phyloP scores from a whole-genome alignment of 2,888 invertebrate species.

The Hirtodrosophila cameraria region DNA sequence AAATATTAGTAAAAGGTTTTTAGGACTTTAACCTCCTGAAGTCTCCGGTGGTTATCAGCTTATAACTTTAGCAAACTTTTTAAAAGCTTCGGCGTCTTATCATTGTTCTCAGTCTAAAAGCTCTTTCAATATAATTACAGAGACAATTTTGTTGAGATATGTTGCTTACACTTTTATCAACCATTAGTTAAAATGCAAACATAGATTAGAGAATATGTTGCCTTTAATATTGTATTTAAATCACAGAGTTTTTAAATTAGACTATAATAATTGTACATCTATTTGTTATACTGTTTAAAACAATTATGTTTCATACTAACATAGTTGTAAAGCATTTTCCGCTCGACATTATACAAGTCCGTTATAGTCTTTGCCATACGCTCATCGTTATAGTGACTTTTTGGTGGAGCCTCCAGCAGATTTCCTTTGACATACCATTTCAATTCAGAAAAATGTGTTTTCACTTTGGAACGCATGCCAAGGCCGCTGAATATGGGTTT shows the following conservation, averaged over 20 bases:
- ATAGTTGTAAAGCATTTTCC: conserved; percentile 55
- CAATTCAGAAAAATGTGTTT: conserved; percentile 43
- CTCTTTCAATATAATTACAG: not conserved
- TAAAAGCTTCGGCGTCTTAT: too few relatives aligned
- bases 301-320: conserved; percentile 30
- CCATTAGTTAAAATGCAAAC: not conserved
- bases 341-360: conserved; percentile 51
- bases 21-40: too few relatives aligned
- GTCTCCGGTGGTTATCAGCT: too few relatives aligned
- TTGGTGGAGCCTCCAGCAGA: conserved; percentile 62
- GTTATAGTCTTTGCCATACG: conserved; percentile 40
- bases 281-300: not conserved
- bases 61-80: too few relatives aligned
- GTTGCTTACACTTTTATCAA: not conserved
- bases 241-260: conserved; percentile 28
- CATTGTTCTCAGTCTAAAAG: too few relatives aligned
- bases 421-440: conserved; percentile 61
- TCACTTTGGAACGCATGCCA: conserved; percentile 50
- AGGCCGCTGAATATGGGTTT: conserved; percentile 58
- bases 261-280: not conserved
- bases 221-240: conserved; percentile 9
- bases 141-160: not conserved
- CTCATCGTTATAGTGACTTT: conserved; percentile 58
- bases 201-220: not conserved
- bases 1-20: too few relatives aligned